Percentiles rank a stretch among this genome's conserved stretches.
These are phyloP conservation scores for Puffinus mauretanicus DNA, from an alignment of 2,113 vertebrate genomes.

Conservation along the genomic window DNA sequence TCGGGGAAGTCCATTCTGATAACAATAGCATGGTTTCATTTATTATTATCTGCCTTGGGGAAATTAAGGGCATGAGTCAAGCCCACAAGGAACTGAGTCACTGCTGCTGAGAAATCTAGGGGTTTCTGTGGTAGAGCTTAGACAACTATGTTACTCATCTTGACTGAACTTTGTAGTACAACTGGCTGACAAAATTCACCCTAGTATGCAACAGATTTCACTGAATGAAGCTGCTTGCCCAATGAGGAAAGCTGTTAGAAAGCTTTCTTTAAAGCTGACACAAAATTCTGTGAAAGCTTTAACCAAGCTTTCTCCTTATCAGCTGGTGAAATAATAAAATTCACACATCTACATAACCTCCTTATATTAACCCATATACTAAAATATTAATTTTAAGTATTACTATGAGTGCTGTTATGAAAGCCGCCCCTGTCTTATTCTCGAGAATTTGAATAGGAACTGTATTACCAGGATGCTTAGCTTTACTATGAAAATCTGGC, in stretches of 20 bases:
- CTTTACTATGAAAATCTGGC: neutral
- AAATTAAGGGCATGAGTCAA: neutral
- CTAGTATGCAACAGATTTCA: neutral
- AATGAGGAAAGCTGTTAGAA: neutral
- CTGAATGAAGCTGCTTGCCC: neutral
- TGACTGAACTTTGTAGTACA: neutral
- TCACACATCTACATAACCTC: neutral
- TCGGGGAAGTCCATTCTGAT: neutral
- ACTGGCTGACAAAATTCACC: neutral
- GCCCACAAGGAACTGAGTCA: rapidly evolving
- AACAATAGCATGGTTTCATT: neutral
- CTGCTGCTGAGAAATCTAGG: neutral
- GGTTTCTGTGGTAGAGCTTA: neutral
- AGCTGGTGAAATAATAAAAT: neutral
- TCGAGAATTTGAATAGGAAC: neutral
- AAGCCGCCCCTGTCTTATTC: neutral
- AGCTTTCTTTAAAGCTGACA: neutral
- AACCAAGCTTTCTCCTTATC: neutral
- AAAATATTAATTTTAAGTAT: neutral
- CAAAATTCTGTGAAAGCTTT: neutral
- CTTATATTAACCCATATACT: neutral
- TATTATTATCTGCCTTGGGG: neutral
- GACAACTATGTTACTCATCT: neutral
- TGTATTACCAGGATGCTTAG: neutral
- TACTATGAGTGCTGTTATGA: neutral